Evolutionary conservation across 2,797 vertebrate species (phyloP), one percentile per base, ranked within the genome.

Genomic region (Tokudaia muenninki): DNA sequence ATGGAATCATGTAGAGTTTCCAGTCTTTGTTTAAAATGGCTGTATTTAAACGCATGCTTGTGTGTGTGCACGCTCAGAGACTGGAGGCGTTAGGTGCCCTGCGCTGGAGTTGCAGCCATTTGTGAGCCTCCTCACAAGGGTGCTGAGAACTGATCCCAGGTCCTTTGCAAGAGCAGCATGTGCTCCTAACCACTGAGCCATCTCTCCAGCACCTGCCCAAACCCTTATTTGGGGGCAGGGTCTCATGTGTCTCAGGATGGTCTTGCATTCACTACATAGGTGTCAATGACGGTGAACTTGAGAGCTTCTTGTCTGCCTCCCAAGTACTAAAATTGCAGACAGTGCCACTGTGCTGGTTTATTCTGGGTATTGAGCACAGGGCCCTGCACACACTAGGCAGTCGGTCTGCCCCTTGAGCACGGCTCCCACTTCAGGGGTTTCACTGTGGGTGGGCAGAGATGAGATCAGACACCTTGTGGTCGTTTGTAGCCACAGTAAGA

Each of bases 1-100:
- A n/a, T 44, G 57, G 82, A 94, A 17, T 94, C 37, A 26, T 80
- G 79, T 34, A 86, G 24, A 79, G 78, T 87, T 94, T 74, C 86
- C 16, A 11, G 55, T 41, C n/a, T 87, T 87, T 72, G 21, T 87
- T 87, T 87, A 9, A 52, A 70, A 52, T 37, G 37, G 37, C 47
- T 16, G 41, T 82, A 26, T 55, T 72, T 72, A 55, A 24, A 31
- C 2, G 1, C 34, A 22, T 52, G 31, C 26, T 21, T 52, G 22
- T 26, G 13, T n/a, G 21, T 67, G 31, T 67, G 31, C 44, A 24
- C 22, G 21, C 11, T n/a, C 47, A 70, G 84, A 87, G 63, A 65
- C 82, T 0, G 0, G 63, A 47, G 31, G 84, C 19, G 5, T 87
- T 24, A 52, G 63, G 52, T n/a, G 8, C 8, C 9, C 6, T 65